A percentile compares a stretch with the other conserved stretches of the same genome.
Evolutionary conservation across 2,113 vertebrate species (phyloP).

Genomic region (Mastomys natalensis): DNA sequence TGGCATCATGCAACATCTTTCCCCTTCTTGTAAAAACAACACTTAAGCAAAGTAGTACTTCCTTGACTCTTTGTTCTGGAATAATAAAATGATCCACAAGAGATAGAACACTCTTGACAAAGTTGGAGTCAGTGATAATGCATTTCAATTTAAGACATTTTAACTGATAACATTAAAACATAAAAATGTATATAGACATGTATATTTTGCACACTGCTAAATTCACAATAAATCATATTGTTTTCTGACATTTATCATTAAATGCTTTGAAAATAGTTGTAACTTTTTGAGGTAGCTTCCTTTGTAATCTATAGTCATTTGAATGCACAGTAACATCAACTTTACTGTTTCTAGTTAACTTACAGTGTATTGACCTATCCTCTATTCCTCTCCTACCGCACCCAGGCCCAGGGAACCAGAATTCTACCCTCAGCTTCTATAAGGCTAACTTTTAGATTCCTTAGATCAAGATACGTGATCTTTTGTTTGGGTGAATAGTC

Average conservation of each 20-base stretch:
- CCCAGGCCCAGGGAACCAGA: background rate
- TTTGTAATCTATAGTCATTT: no score
- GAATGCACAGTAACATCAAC: background rate
- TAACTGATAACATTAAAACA: background rate
- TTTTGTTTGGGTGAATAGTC: background rate
- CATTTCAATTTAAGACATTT: background rate
- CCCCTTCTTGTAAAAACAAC: background rate
- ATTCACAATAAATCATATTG: background rate
- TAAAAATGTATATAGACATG: background rate
- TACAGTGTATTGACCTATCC: background rate
- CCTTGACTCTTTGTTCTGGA: background rate
- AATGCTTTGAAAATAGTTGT: background rate
- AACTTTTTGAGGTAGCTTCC: background rate
- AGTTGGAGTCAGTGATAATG: background rate
- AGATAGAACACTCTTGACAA: background rate
- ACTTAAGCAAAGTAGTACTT: background rate
- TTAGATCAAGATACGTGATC: background rate
- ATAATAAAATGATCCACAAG: background rate
- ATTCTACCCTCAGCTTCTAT: background rate
- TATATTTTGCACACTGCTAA: background rate
- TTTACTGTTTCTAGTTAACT: background rate
- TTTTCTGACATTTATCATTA: background rate
- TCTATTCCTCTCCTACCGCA: background rate
- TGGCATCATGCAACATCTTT: background rate
- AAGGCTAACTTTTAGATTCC: background rate